These are phyloP conservation scores for Zootoca vivipara DNA, from an alignment of 2,113 vertebrate species.

Conservation along the genomic window DNA sequence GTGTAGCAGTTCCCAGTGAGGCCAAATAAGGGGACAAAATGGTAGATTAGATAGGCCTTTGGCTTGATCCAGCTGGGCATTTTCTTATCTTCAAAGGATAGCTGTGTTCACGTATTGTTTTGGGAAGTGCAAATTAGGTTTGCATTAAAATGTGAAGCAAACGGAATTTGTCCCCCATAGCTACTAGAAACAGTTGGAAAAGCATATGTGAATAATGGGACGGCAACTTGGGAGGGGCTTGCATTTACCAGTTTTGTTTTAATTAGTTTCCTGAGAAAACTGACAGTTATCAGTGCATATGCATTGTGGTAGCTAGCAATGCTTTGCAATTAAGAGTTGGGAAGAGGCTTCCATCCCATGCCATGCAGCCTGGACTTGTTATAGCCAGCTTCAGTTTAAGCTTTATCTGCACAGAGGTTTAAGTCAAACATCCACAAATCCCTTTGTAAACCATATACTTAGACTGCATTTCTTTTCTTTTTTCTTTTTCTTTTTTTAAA, in stretches of 20 bases:
- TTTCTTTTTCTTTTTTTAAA: not conserved
- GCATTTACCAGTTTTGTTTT: not conserved
- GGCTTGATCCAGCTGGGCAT: not conserved
- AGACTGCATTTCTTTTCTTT: not conserved
- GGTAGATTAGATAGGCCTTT: too few relatives aligned
- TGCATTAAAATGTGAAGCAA: too few relatives aligned
- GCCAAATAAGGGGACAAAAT: too few relatives aligned
- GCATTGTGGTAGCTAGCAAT: not conserved
- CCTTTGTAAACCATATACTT: slow-evolving; percentile 4
- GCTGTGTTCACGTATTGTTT: too few relatives aligned
- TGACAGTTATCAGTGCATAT: not conserved
- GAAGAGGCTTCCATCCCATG: not conserved
- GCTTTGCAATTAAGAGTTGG: not conserved
- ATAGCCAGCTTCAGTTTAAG: not conserved
- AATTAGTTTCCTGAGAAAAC: slow-evolving; percentile 8
- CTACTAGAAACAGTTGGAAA: not conserved
- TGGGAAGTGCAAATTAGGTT: too few relatives aligned
- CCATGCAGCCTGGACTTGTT: not conserved
- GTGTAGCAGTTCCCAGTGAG: not conserved
- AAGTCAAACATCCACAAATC: not conserved
- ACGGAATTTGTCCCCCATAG: too few relatives aligned
- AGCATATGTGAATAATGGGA: not conserved
- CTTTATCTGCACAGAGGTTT: not conserved
- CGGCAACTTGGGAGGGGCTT: not conserved
- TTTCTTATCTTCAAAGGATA: not conserved